Evolutionary conservation across 2,797 vertebrate species (phyloP).

Genomic region (Acomys russatus): DNA sequence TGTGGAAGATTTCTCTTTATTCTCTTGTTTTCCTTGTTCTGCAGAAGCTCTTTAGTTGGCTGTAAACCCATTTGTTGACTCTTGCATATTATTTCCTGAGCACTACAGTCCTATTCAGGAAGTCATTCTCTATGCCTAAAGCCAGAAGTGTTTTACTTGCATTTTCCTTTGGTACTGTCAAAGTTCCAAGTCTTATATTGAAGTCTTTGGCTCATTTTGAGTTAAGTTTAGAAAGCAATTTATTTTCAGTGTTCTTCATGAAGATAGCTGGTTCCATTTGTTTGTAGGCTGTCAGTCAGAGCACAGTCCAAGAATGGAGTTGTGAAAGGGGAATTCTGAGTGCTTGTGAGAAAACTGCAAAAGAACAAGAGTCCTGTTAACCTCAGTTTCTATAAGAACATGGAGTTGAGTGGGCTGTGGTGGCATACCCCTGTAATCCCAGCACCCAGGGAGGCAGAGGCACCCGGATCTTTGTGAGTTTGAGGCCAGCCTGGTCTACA

Average conservation of each 20-base stretch:
- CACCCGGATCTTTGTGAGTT: too few relatives aligned
- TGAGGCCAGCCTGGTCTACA: too few relatives aligned
- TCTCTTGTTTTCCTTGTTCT: neutral
- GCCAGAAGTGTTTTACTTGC: neutral
- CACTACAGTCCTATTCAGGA: neutral
- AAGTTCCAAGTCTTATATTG: neutral
- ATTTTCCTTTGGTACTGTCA: neutral
- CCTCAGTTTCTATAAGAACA: neutral
- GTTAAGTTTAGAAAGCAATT: neutral
- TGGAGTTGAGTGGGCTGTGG: neutral
- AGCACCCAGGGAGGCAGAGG: too few relatives aligned
- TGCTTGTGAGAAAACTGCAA: neutral
- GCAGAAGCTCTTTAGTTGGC: neutral
- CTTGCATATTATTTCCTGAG: neutral
- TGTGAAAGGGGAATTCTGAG: neutral
- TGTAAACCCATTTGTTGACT: neutral
- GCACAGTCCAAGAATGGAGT: neutral
- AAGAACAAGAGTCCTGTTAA: neutral
- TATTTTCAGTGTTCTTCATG: neutral
- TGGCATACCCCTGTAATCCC: too few relatives aligned
- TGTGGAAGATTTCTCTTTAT: neutral
- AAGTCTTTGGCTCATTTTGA: neutral
- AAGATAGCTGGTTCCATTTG: neutral
- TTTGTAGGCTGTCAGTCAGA: neutral
- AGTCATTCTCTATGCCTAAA: neutral